These are phyloP conservation scores for Lithophane socia DNA, from an alignment of 2,888 invertebrate genomes.

Conservation along the genomic window DNA sequence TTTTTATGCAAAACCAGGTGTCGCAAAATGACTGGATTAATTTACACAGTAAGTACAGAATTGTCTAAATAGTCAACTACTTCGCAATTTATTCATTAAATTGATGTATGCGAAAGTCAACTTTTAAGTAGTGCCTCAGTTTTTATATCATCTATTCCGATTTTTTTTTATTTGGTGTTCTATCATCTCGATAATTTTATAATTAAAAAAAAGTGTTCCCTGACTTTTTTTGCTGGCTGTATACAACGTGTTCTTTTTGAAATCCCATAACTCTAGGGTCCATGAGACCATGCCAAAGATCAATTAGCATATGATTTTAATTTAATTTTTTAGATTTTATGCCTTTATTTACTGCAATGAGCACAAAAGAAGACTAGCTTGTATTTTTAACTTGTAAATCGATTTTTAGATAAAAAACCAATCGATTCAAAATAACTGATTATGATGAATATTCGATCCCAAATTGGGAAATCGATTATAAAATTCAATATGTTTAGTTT, in stretches of 20 bases:
- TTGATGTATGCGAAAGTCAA: not conserved
- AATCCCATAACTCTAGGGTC: too few species aligned
- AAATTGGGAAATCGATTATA: not conserved
- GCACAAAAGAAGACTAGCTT: slow-evolving; percentile 17
- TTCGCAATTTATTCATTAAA: not conserved
- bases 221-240: too few species aligned
- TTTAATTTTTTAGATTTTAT: not conserved
- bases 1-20: not conserved
- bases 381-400: not conserved
- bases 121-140: not conserved
- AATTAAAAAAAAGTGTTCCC: too few species aligned
- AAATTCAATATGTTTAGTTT: not conserved
- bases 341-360: slow-evolving; percentile 5
- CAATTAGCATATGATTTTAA: not conserved
- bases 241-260: too few species aligned
- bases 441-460: not conserved
- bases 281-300: too few species aligned
- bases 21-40: not conserved
- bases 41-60: not conserved
- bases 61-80: not conserved
- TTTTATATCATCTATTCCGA: too few species aligned
- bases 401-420: not conserved
- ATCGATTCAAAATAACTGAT: not conserved
- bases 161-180: too few species aligned
- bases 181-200: too few species aligned